Conservation (phyloP, 1,140 invertebrate species). For the Elysia chlorotica region DNA sequence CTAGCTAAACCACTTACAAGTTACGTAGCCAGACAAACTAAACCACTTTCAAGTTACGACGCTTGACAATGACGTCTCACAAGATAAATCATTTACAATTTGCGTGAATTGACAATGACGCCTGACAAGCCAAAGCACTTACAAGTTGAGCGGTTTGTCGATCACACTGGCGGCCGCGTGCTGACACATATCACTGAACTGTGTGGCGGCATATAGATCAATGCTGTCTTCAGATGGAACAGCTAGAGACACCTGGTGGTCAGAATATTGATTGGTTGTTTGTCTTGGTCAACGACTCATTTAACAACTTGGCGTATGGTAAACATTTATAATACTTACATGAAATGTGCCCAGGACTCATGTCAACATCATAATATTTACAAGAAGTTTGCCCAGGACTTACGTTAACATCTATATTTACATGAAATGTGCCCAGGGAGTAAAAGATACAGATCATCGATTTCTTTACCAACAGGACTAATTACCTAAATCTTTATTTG, state of each 20-base stretch:
- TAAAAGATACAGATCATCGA: neutral
- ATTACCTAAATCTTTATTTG: neutral
- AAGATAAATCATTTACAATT: too few relatives aligned
- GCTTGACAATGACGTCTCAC: too few relatives aligned
- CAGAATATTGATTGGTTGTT: too few relatives aligned
- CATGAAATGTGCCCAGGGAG: neutral
- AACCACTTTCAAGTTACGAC: too few relatives aligned
- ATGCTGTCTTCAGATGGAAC: constrained; percentile 58
- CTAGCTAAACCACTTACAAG: too few relatives aligned
- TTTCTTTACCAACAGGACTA: neutral
- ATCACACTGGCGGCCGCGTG: constrained; percentile 68
- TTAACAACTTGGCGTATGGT: too few relatives aligned
- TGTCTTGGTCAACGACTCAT: too few relatives aligned
- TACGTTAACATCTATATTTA: neutral
- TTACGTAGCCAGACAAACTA: too few relatives aligned
- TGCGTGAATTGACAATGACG: too few relatives aligned
- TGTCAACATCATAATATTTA: neutral
- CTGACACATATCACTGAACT: constrained; percentile 71
- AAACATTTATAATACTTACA: neutral
- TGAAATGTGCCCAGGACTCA: too few relatives aligned
- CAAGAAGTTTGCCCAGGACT: neutral
- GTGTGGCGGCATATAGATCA: constrained; percentile 46
- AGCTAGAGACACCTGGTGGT: constrained; percentile 41
- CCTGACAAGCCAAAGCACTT: too few relatives aligned
- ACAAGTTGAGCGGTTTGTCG: constrained; percentile 43